Conservation (phyloP, 2,888 invertebrate species). For the Stratiomys singularior region DNA sequence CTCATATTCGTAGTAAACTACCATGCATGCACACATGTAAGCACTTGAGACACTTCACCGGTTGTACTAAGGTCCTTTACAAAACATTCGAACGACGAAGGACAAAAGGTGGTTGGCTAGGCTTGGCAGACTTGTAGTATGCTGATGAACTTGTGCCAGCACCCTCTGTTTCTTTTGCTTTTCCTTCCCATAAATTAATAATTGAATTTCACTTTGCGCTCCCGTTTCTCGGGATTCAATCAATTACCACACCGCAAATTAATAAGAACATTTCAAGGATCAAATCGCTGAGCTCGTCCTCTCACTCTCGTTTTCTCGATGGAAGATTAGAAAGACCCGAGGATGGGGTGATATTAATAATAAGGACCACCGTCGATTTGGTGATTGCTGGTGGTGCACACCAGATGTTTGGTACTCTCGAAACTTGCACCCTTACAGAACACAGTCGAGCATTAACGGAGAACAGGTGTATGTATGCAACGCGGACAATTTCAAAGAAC, state of each 20-base stretch:
- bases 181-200: not conserved
- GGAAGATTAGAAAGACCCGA: not conserved
- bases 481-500: not conserved
- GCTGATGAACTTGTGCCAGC: too few relatives aligned
- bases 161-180: too few relatives aligned
- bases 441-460: not conserved
- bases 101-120: not conserved
- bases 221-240: constrained; percentile 24
- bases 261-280: constrained; percentile 19
- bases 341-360: not conserved
- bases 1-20: not conserved
- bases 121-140: too few relatives aligned
- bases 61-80: not conserved
- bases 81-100: not conserved
- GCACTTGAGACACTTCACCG: constrained; percentile 34
- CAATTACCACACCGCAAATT: constrained; percentile 16
- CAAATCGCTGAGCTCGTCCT: not conserved
- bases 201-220: constrained; percentile 35
- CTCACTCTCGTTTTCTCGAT: too few relatives aligned
- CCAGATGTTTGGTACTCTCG: constrained; percentile 26
- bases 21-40: not conserved
- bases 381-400: constrained; percentile 17
- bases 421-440: constrained; percentile 19
- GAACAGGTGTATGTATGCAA: constrained; percentile 28
- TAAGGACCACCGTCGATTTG: not conserved